These are phyloP conservation scores for Helogale parvula DNA, from an alignment of 2,113 vertebrate species.

Conservation along the genomic window DNA sequence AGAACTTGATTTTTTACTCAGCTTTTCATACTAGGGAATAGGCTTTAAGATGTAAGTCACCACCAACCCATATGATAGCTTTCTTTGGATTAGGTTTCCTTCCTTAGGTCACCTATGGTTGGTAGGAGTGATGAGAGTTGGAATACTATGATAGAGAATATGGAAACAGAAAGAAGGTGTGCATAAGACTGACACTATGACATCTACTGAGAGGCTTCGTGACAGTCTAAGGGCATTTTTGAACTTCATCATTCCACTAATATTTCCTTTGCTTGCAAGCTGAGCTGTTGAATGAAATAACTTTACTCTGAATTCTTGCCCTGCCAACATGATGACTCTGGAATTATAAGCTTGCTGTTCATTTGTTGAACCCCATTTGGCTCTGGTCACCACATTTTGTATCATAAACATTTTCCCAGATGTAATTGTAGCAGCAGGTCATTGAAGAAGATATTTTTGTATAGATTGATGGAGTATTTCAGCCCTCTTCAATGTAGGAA, in stretches of 20 bases:
- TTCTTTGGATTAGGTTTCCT: neutral
- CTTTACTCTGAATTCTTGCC: conserved; percentile 2
- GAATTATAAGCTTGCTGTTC: neutral
- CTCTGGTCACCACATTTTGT: neutral
- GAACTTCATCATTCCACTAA: neutral
- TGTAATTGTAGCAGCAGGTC: neutral
- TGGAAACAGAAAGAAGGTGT: neutral
- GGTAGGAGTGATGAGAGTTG: neutral
- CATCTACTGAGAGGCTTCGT: neutral
- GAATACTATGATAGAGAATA: neutral
- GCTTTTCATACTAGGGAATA: neutral
- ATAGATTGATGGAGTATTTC: neutral
- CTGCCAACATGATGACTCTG: neutral
- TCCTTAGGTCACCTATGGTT: neutral
- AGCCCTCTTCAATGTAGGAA: neutral
- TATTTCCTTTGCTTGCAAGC: conserved; percentile 16
- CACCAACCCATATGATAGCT: neutral
- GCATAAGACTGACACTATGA: neutral
- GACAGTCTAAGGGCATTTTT: neutral
- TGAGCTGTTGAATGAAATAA: neutral
- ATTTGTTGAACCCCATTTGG: neutral
- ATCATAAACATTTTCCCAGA: neutral
- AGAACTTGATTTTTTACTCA: neutral
- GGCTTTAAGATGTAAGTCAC: neutral
- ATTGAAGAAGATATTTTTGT: neutral